A percentile compares a stretch with the other conserved stretches of the same genome.
Evolutionary conservation across 2,113 vertebrate genomes (phyloP).

Genomic region (Zapornia atra): DNA sequence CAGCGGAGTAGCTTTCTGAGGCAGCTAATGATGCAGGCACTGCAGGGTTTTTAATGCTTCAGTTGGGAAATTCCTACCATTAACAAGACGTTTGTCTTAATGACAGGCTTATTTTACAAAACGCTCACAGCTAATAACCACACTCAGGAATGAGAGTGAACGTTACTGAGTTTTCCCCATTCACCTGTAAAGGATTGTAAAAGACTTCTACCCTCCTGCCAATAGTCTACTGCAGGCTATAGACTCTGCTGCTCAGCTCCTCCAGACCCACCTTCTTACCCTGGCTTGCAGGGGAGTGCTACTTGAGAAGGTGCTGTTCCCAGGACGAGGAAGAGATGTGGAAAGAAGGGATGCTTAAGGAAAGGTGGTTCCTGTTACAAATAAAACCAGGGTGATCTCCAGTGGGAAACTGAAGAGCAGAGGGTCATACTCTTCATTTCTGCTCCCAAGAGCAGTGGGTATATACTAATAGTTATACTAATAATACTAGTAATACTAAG

Average conservation of each 20-base stretch:
- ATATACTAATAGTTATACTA: not conserved
- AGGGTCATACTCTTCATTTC: not conserved
- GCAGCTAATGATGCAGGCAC: not conserved
- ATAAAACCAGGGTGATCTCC: not conserved
- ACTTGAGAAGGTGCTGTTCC: not conserved
- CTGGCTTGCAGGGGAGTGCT: not conserved
- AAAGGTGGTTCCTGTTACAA: not conserved
- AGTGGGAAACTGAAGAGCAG: not conserved
- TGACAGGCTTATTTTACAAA: constrained; percentile 64
- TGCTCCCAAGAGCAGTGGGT: not conserved
- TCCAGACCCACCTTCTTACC: not conserved
- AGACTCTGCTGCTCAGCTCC: not conserved
- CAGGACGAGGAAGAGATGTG: not conserved
- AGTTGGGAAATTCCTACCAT: constrained; percentile 57
- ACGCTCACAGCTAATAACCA: constrained; percentile 42
- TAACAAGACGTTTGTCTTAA: constrained; percentile 52
- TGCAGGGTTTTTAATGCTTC: constrained; percentile 47
- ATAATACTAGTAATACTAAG: no score
- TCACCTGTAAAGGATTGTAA: constrained; percentile 53
- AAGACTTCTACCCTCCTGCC: not conserved
- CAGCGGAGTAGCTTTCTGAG: not conserved
- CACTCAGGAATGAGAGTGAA: constrained; percentile 29
- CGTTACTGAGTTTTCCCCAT: constrained; percentile 34
- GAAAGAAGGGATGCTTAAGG: not conserved
- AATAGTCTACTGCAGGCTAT: not conserved